Conservation (phyloP, 1,140 invertebrate species). For the Aphelenchoides besseyi region DNA sequence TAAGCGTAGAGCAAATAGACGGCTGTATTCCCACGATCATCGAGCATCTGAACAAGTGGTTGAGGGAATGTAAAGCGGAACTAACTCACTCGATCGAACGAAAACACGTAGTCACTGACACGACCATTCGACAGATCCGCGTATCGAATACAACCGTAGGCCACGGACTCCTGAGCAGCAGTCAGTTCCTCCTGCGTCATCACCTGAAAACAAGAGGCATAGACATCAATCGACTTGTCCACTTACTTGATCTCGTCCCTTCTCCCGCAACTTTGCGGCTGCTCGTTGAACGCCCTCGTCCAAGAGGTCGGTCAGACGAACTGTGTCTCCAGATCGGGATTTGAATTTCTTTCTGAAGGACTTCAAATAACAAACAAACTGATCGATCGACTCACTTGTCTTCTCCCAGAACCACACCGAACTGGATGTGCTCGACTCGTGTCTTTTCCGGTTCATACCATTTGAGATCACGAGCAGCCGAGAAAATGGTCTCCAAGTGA, state of each 20-base stretch:
- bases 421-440: conserved; percentile 82
- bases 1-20: conserved; percentile 65
- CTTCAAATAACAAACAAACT: no score
- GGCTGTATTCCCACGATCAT: conserved; percentile 97
- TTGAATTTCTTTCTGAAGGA: conserved; percentile 86
- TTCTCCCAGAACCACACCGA: conserved; percentile 94
- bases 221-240: not conserved
- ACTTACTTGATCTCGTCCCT: conserved; percentile 76
- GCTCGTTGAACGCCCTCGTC: conserved; percentile 86
- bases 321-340: conserved; percentile 92
- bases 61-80: not conserved
- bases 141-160: conserved; percentile 98
- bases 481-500: conserved; percentile 65
- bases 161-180: conserved; percentile 80
- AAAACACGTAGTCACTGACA: conserved; percentile 92
- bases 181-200: conserved; percentile 79
- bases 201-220: conserved; percentile 65
- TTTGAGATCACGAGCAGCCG: conserved; percentile 62
- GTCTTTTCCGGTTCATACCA: conserved; percentile 55
- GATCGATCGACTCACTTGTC: conserved; percentile 70
- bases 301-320: conserved; percentile 82
- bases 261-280: conserved; percentile 81
- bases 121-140: conserved; percentile 91
- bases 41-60: conserved; percentile 76
- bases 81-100: conserved; percentile 81